These are phyloP conservation scores for Gymnocephalus cernua DNA, from an alignment of 2,113 vertebrate genomes.

Conservation along the genomic window DNA sequence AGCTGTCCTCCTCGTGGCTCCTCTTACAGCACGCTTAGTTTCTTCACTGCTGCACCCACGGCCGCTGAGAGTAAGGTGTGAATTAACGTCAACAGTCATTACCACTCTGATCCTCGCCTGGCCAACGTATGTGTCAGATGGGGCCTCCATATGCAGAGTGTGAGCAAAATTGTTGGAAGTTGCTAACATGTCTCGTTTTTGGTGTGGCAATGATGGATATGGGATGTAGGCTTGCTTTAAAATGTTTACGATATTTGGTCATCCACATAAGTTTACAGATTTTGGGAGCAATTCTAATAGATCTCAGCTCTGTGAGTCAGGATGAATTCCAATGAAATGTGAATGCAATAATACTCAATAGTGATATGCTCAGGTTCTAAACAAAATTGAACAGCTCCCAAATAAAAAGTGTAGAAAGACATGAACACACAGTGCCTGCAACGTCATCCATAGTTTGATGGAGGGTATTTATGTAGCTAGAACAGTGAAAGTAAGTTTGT, in stretches of 20 bases:
- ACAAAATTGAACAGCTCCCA: too few relatives aligned
- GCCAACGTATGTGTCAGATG: conserved; percentile 47
- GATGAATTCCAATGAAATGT: too few relatives aligned
- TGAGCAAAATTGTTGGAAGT: not conserved
- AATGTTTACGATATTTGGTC: not conserved
- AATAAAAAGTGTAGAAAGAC: too few relatives aligned
- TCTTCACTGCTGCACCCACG: conserved; percentile 37
- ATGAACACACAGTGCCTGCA: too few relatives aligned
- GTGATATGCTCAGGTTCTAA: too few relatives aligned
- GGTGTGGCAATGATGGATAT: not conserved
- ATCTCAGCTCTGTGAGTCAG: not conserved
- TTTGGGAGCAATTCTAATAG: not conserved
- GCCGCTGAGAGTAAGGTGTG: conserved; percentile 31
- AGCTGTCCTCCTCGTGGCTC: not conserved
- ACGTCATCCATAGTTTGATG: too few relatives aligned
- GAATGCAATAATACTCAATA: too few relatives aligned
- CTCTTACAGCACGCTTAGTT: not conserved
- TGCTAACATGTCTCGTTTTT: not conserved
- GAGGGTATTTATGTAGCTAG: too few relatives aligned
- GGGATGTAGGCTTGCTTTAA: not conserved
- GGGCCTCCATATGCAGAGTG: conserved; percentile 29
- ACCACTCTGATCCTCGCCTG: conserved; percentile 8
- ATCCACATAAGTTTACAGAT: not conserved
- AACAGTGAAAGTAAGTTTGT: too few relatives aligned
- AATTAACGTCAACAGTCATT: conserved; percentile 43